Evolutionary conservation across 2,797 vertebrate genomes (phyloP).

Genomic region (Galaxias olidus): DNA sequence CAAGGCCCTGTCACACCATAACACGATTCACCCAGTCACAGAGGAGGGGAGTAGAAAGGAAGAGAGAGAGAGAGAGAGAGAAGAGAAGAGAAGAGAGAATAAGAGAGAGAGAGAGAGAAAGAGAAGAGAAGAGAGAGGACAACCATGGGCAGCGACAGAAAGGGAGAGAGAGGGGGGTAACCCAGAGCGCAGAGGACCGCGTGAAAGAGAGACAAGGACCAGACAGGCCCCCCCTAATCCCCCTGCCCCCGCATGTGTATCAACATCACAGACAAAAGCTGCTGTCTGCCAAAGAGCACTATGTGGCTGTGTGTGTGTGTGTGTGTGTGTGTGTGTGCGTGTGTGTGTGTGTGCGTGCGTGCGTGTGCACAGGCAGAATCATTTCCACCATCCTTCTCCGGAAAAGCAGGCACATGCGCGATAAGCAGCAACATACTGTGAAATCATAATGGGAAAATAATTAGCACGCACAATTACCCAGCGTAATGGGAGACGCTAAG

Average conservation of each 20-base stretch:
- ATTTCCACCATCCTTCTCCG: conserved; percentile 7
- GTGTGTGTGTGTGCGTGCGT: not conserved
- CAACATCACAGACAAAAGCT: conserved; percentile 24
- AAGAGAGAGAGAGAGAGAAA: not conserved
- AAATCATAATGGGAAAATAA: conserved; percentile 65
- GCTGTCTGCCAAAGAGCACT: not conserved
- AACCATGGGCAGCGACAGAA: not conserved
- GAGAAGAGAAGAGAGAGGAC: not conserved
- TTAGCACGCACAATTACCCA: conserved; percentile 64
- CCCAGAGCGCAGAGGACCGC: no score
- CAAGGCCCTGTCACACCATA: conserved; percentile 26
- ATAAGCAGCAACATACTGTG: conserved; percentile 57
- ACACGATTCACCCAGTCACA: conserved; percentile 41
- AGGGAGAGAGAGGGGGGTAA: not conserved
- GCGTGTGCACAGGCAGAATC: no score
- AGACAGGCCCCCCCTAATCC: conserved; percentile 17
- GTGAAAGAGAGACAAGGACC: not conserved
- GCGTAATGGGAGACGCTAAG: conserved; percentile 52
- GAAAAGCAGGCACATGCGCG: conserved; percentile 50
- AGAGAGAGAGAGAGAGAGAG: conserved; percentile 21
- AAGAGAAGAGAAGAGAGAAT: conserved; percentile 8
- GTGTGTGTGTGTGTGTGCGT: not conserved
- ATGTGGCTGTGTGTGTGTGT: not conserved
- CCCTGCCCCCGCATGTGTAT: conserved; percentile 8
- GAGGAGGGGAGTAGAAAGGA: conserved; percentile 28